Percentiles rank a stretch among this genome's conserved stretches.
Conservation (phyloP, 2,888 invertebrate species). For the Cataglyphis cursor region DNA sequence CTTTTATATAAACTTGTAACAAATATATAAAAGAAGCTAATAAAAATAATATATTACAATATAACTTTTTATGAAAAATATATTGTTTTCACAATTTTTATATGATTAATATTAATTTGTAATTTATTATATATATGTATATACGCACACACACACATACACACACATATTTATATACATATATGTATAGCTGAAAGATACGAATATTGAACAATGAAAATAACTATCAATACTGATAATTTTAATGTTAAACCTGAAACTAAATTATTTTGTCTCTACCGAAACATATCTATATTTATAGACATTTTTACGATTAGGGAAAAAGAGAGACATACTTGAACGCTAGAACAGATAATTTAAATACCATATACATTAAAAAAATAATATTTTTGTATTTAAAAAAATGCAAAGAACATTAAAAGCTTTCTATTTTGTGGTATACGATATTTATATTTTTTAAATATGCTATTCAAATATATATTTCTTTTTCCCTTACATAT, state of each 20-base stretch:
- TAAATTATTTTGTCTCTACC: not conserved
- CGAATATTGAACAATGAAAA: not conserved
- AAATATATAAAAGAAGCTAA: too few species aligned
- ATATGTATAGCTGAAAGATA: not conserved
- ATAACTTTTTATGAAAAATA: too few species aligned
- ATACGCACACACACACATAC: too few species aligned
- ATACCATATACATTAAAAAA: not conserved
- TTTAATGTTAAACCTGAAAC: not conserved
- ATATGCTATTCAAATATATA: not conserved
- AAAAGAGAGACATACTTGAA: not conserved
- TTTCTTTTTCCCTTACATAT: not conserved
- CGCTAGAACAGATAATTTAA: not conserved
- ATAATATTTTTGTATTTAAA: not conserved
- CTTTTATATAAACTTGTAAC: too few species aligned
- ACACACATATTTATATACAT: not conserved
- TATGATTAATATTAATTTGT: too few species aligned
- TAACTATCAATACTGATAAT: not conserved
- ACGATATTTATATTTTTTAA: constrained; percentile 1
- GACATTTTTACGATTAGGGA: not conserved
- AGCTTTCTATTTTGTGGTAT: not conserved
- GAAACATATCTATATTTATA: not conserved
- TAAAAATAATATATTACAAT: too few species aligned
- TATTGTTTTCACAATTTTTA: too few species aligned
- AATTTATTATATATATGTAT: too few species aligned
- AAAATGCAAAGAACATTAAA: not conserved